A percentile compares a stretch with the other conserved stretches of the same genome.
Conservation (phyloP, 2,888 invertebrate species). For the Scaptomyza cyrtandrae region DNA sequence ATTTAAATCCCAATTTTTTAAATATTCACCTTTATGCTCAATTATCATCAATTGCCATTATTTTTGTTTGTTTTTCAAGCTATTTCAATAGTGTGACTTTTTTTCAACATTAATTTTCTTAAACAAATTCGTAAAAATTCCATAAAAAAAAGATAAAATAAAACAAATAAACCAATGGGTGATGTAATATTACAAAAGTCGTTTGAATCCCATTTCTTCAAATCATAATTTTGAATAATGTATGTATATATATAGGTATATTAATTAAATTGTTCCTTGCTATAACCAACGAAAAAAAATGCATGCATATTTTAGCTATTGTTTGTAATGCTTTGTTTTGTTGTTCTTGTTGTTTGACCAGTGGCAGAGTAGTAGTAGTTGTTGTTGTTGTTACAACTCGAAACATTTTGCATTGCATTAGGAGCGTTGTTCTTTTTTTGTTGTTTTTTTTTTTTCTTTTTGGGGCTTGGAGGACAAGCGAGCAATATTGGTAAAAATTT, state of each 20-base stretch:
- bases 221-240: slow-evolving; percentile 62
- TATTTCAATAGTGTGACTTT: slow-evolving; percentile 54
- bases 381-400: slow-evolving; percentile 40
- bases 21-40: slow-evolving; percentile 70
- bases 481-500: slow-evolving; percentile 51
- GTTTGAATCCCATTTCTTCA: slow-evolving; percentile 50
- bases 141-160: slow-evolving; percentile 44
- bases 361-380: slow-evolving; percentile 44
- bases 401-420: slow-evolving; percentile 54
- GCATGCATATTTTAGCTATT: slow-evolving; percentile 65
- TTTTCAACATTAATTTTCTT: slow-evolving; percentile 48
- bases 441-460: background rate
- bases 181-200: slow-evolving; percentile 27
- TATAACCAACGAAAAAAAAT: slow-evolving; percentile 71
- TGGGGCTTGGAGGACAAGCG: slow-evolving; percentile 44
- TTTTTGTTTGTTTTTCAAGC: slow-evolving; percentile 39
- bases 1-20: slow-evolving; percentile 79
- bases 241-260: background rate
- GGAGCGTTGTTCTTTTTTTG: slow-evolving; percentile 10
- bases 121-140: slow-evolving; percentile 74
- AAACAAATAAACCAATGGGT: slow-evolving; percentile 49
- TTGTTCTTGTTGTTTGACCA: slow-evolving; percentile 39
- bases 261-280: slow-evolving; percentile 61
- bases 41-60: slow-evolving; percentile 51
- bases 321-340: slow-evolving; percentile 23